Evolutionary conservation across 2,797 vertebrate genomes (phyloP), one percentile per base, ranked within the genome.

Genomic region (Hipposideros larvatus): DNA sequence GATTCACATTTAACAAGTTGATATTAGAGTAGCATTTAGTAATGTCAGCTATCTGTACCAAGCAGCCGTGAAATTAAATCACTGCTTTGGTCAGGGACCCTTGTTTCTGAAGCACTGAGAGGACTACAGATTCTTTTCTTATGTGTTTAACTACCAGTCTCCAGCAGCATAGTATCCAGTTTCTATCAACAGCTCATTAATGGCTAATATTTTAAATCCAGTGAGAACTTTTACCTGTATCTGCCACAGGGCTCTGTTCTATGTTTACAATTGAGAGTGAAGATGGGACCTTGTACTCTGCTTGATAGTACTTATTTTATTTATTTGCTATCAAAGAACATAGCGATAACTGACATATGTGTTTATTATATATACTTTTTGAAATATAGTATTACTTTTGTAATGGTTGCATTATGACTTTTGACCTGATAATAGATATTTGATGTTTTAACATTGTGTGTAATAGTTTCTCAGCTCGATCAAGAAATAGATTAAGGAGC

Each of bases 1-100:
- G 98, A 98, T 99, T 99, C 99, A 99, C 98, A 99, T 99, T 99
- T 99, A 99, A 99, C 99, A 98, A 98, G 98, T 98, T 99, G 99
- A 99, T 99, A 99, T 98, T 98, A 99, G 99, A 99, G 99, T 98
- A 98, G 98, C 94, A 92, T 99, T 98, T 98, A 98, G 99, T 99
- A 99, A 99, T 98, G 99, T 98, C 99, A 99, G 98, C 99, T 99
- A 98, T 99, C 99, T 99, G 98, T 98, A 61, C 97, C 57, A 75
- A 96, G 98, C 98, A 98, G 98, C 97, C 98, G 89, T 98, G 98
- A 99, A 99, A 99, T 98, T 98, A 98, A 98, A 98, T 98, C 98
- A 98, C 97, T 95, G 98, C 97, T 97, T 97, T 97, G 97, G 93
- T 96, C 92, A 96, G 97, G 97, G 98, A 97, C 98, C 98, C 90